A percentile compares a stretch with the other conserved stretches of the same genome.
These are phyloP conservation scores for Salvator merianae DNA, from an alignment of 2,113 vertebrate genomes.

Conservation along the genomic window DNA sequence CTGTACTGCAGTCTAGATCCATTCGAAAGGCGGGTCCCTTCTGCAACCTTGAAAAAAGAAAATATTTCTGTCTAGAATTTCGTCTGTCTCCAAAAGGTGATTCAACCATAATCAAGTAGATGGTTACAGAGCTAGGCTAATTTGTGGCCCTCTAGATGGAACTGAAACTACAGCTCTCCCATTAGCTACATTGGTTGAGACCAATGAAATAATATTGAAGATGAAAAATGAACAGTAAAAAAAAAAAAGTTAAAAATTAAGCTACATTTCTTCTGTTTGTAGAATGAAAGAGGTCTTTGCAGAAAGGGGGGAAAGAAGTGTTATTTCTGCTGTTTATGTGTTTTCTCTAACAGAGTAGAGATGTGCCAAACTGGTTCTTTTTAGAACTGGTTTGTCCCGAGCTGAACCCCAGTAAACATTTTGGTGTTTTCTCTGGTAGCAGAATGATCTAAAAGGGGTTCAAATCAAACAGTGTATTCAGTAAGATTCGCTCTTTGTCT, in stretches of 20 bases:
- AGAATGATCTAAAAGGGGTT: too few relatives aligned
- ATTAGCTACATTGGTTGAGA: too few relatives aligned
- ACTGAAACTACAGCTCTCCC: too few relatives aligned
- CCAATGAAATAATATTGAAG: too few relatives aligned
- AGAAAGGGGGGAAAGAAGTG: neutral
- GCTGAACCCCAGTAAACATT: too few relatives aligned
- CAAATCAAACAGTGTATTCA: too few relatives aligned
- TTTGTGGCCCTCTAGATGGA: too few relatives aligned
- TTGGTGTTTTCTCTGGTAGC: too few relatives aligned
- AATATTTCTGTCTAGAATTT: neutral
- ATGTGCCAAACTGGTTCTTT: too few relatives aligned
- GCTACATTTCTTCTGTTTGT: neutral
- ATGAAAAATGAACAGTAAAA: neutral
- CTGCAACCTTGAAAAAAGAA: conserved; percentile 73
- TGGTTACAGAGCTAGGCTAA: neutral
- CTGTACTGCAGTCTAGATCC: conserved; percentile 88
- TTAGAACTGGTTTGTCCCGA: too few relatives aligned
- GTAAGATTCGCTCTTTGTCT: too few relatives aligned
- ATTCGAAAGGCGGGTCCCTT: conserved; percentile 82
- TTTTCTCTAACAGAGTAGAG: neutral
- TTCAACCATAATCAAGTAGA: neutral
- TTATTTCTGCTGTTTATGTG: neutral
- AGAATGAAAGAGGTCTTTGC: neutral
- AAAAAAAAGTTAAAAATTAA: neutral
- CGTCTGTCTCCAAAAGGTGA: neutral